Evolutionary conservation across 1,140 invertebrate species (phyloP), one percentile per base, ranked within the genome.

Genomic region (Cepaea nemoralis): DNA sequence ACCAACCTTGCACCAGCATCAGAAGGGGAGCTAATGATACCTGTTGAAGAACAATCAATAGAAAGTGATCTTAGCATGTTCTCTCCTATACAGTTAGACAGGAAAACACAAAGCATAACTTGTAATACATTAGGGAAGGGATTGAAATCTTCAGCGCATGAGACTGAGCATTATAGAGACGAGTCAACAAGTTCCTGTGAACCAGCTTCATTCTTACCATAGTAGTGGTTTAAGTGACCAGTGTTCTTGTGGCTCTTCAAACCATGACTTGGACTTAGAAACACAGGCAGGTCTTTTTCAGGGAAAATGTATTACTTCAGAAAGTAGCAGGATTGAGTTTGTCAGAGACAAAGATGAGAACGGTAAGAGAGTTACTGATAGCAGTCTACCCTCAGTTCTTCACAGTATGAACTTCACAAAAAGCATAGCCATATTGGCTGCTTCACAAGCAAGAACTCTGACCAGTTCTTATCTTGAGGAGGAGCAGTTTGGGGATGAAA

Each of bases 401-500:
- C 59, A n/a, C 6, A 31, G n/a, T 10, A 31, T 3, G 14, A 70
- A 22, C 19, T 70, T 70, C 35, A 39, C 35, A 24, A 39, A 70
- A n/a, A 70, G 69, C 19, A n/a, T 70, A 42, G 69, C 69, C 2
- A 37, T 70, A 24, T 14, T 39, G 69, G 69, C 37, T 70, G 69
- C 37, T 42, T n/a, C 35, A 22, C 19, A 40, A 42, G 69, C 69
- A 70, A 39, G 22, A 70, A 22, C 69, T 70, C 24, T 70, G 16
- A 37, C 40, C 27, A 31, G 22, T n/a, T 33, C 66, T 37, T 19
- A 42, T 39, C 19, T 70, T 14, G 35, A 70, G 35, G 69, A 70
- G 69, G 69, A 70, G 24, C 69, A 70, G 37, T 70, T 70, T 70
- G 69, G 69, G 10, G 69, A 70, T 70, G 69, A 40, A 5, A 40